Base-by-base conservation (phyloP, 2,888 invertebrate genomes). In the Taenaris catops region DNA sequence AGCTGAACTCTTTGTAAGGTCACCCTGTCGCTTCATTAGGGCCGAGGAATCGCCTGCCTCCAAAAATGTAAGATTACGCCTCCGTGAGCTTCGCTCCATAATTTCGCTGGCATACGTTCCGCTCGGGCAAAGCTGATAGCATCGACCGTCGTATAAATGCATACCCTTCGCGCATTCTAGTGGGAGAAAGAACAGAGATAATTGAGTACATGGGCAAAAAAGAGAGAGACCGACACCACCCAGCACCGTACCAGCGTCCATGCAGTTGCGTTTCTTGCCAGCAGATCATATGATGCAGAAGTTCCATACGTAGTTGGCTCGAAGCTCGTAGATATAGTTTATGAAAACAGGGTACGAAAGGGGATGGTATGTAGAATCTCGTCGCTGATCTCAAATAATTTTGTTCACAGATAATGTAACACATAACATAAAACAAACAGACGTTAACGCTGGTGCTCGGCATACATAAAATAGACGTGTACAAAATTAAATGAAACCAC, bases 111-210 rank as follows among this genome's bases (percentile, higher is more conserved):
- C 72, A 62, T 76, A 88, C 17, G 84, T 84, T 45, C 76, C 74
- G 34, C 59, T 71, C 21, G 91, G 91, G 65, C 93, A 93, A 41
- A 66, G 68, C 34, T 65, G 59, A 55, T 88, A 76, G 75, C 93
- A 93, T 55, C 73, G 73, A 43, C 90, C 90, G 55, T 89, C 80
- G 73, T 87, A 87, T 58, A 91, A 86, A 65, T 89, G 88, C 64
- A 89, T 88, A 59, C 88, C 88, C 58, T 83, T 80, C 56, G 76
- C 74, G 79, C 93, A 94, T 69, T 91, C 93, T 93, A 91, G 54
- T 89, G 87, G 66, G 74, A 74, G 68, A 74, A 58, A 86, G 75
- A 73, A 78, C 67, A 84, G 53, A 69, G 44, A 56, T 51, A 46
- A 70, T 72, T 73, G 65, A 73, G 65, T 67, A 68, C 54, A 70